Base-by-base conservation (phyloP, 2,797 vertebrate genomes). In the Takifugu ocellatus region DNA sequence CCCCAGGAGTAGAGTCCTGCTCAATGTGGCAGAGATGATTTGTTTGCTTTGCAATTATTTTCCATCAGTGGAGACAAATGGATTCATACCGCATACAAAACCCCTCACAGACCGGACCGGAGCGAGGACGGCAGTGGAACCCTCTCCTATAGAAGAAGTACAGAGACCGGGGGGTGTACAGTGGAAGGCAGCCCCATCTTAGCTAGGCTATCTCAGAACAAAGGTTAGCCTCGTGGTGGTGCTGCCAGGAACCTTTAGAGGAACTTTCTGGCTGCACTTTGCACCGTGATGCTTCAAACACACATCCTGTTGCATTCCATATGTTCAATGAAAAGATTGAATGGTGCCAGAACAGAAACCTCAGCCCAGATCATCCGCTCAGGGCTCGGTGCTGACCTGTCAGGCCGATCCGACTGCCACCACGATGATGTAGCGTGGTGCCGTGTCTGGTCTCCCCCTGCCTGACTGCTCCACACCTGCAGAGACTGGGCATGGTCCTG, bases 31-130 rank as follows among this genome's bases (percentile, higher is more conserved):
- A 89, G 88, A 88, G 84, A 87, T 95, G 93, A 98, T 95, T 93
- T 96, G 95, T 96, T 95, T 95, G 94, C 93, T 96, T 96, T 95
- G 92, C 93, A 91, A 95, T 96, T 98, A 95, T 94, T 93, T 96
- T 96, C 92, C 88, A 74, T 94, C 94, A 93, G 92, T 93, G 93
- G 94, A 96, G 93, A 96, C 93, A 94, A 96, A 96, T 94, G 92
- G 94, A 93, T 93, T 94, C 90, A 91, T 92, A 88, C 86, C 77
- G 91, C 91, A 92, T 91, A 92, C 85, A 92, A 84, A 91, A 91
- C 93, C 83, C 84, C 87, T 88, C 85, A 86, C 85, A 88, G 90
- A 87, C 81, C 50, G 74, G 75, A 65, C 68, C 16, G 49, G 54
- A 77, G 75, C 42, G 17, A 62, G 62, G 74, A 77, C 72, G 56